Percentiles rank a stretch among this genome's conserved stretches.
Conservation (phyloP, 2,113 vertebrate species). For the Ceratotherium simum region DNA sequence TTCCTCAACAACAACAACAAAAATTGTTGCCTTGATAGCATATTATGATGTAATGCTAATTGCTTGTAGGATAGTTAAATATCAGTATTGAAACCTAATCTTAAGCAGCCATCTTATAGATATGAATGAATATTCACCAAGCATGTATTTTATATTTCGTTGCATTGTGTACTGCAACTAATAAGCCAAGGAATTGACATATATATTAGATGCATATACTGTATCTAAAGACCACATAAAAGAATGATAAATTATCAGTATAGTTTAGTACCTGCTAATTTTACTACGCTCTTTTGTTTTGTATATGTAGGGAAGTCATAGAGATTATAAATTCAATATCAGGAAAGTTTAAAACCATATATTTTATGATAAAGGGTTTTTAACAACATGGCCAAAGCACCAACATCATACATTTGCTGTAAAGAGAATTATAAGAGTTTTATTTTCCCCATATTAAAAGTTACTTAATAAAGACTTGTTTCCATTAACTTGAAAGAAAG, state of each 20-base stretch:
- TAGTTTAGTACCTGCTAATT: conserved; percentile 96
- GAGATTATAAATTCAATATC: conserved; percentile 94
- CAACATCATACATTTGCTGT: conserved; percentile 99
- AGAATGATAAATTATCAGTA: conserved; percentile 89
- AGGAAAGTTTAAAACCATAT: conserved; percentile 95
- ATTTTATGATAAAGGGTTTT: conserved; percentile 98
- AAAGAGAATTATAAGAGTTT: conserved; percentile 99
- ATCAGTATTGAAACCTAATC: conserved; percentile 91
- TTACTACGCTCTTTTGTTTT: conserved; percentile 95
- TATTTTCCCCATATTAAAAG: conserved; percentile 99
- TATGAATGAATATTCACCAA: conserved; percentile 88
- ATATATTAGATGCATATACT: conserved; percentile 87
- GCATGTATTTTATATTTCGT: conserved; percentile 92
- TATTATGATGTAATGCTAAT: conserved; percentile 88
- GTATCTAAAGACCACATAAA: conserved; percentile 91
- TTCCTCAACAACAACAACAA: too few species aligned
- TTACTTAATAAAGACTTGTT: conserved; percentile 97
- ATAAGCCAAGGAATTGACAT: conserved; percentile 91
- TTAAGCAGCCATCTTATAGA: conserved; percentile 89
- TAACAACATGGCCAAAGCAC: conserved; percentile 96
- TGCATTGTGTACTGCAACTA: conserved; percentile 90
- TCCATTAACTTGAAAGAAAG: conserved; percentile 88
- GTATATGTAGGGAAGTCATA: conserved; percentile 94
- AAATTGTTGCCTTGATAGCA: conserved; percentile 79
- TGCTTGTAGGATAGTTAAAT: conserved; percentile 91